Evolutionary conservation across 1,140 invertebrate species (phyloP).

Genomic region (Drosophila virilis): DNA sequence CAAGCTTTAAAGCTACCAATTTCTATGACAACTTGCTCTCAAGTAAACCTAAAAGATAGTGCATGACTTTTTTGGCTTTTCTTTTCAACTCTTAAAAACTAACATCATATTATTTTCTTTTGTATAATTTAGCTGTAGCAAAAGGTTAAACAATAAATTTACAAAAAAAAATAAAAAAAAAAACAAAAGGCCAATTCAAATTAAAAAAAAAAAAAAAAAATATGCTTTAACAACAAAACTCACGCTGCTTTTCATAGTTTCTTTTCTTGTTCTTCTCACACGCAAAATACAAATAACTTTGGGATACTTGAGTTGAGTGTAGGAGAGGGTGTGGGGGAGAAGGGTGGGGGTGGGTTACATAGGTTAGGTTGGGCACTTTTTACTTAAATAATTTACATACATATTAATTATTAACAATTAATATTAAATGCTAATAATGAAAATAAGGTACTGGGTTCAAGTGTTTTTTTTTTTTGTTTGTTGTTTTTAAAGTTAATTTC

Average conservation of each 20-base stretch:
- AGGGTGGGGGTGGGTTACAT: conserved; percentile 1
- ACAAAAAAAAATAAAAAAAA: conserved; percentile 24
- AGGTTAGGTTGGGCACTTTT: conserved; percentile 22
- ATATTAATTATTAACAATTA: conserved; percentile 80
- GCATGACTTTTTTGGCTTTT: conserved; percentile 78
- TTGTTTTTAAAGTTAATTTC: conserved; percentile 32
- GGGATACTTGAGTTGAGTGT: conserved; percentile 34
- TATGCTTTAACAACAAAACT: conserved; percentile 66
- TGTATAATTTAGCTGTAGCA: conserved; percentile 50
- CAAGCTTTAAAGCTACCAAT: conserved; percentile 82
- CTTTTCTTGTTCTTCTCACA: conserved; percentile 42
- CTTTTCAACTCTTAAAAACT: conserved; percentile 73
- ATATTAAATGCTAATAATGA: conserved; percentile 81
- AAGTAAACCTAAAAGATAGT: conserved; percentile 75
- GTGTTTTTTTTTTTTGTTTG: conserved; percentile 45
- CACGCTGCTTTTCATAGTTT: conserved; percentile 48
- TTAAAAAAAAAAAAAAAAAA: conserved; percentile 37
- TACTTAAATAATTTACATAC: conserved; percentile 82
- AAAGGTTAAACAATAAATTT: conserved; percentile 61
- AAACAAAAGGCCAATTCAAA: conserved; percentile 66
- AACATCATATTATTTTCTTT: conserved; percentile 50
- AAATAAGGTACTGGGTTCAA: conserved; percentile 84
- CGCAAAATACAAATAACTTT: conserved; percentile 80
- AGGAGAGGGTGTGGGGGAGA: neutral
- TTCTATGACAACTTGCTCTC: conserved; percentile 74